A percentile compares a stretch with the other conserved stretches of the same genome.
Conservation (phyloP, 2,113 vertebrate species). For the Protomyctophum bolini region DNA sequence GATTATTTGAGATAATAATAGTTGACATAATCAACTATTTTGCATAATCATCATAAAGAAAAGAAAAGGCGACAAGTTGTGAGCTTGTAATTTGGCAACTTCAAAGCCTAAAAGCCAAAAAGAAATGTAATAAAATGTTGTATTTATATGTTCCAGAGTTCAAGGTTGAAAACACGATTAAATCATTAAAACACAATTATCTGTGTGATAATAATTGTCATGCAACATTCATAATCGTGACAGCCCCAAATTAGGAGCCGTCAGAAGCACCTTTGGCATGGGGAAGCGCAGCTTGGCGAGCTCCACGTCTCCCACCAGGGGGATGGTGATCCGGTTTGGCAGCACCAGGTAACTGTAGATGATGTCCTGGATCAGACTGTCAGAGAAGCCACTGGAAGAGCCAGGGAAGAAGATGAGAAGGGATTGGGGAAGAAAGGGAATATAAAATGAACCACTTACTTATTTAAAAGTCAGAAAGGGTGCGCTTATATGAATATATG, state of each 20-base stretch:
- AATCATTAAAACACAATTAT: not conserved
- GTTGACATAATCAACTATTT: too few relatives aligned
- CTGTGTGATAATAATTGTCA: too few relatives aligned
- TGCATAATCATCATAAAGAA: too few relatives aligned
- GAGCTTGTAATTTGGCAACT: too few relatives aligned
- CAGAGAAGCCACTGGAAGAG: conserved; percentile 86
- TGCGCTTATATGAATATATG: conserved; percentile 48
- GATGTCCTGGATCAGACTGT: conserved; percentile 93
- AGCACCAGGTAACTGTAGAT: conserved; percentile 95
- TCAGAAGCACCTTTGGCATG: conserved; percentile 88
- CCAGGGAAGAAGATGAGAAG: not conserved
- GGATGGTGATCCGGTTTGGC: conserved; percentile 93
- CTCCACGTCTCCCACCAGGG: conserved; percentile 90
- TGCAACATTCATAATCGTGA: too few relatives aligned
- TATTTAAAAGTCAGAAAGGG: conserved; percentile 41
- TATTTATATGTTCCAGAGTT: not conserved
- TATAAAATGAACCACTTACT: conserved; percentile 50
- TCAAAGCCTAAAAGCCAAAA: too few relatives aligned
- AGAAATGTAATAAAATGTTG: too few relatives aligned
- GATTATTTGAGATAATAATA: too few relatives aligned
- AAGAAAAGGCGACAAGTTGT: too few relatives aligned
- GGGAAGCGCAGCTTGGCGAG: conserved; percentile 91
- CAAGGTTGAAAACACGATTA: not conserved
- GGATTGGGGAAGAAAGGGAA: conserved; percentile 15
- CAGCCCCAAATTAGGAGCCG: not conserved